Percentiles rank a stretch among this genome's conserved stretches.
These are phyloP conservation scores for Eilema caniola DNA, from an alignment of 2,888 invertebrate species.

Conservation along the genomic window DNA sequence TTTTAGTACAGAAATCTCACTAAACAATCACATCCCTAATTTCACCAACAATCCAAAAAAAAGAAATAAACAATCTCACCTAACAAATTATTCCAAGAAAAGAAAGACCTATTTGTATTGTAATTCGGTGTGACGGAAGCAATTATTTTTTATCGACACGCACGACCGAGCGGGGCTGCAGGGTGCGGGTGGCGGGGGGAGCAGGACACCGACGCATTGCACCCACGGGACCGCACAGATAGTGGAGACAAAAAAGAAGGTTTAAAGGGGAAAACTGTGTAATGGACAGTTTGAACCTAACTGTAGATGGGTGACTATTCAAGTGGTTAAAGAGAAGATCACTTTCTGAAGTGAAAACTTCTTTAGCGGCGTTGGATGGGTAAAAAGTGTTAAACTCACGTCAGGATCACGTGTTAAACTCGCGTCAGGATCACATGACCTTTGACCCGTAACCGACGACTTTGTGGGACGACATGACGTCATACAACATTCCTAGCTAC, in stretches of 20 bases:
- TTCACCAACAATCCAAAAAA: conserved; percentile 3
- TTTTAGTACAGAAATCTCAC: background rate
- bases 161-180: conserved; percentile 68
- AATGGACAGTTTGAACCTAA: conserved; percentile 41
- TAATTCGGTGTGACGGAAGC: conserved; percentile 77
- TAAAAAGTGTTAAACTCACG: too few species aligned
- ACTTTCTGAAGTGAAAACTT: too few species aligned
- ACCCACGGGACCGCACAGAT: conserved; percentile 75
- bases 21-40: background rate
- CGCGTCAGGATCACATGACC: too few species aligned
- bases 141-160: conserved; percentile 86
- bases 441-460: too few species aligned
- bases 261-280: conserved; percentile 68
- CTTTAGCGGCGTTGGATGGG: too few species aligned
- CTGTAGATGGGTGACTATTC: conserved; percentile 22
- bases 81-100: conserved; percentile 53
- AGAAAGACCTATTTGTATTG: conserved; percentile 62
- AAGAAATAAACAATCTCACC: conserved; percentile 23
- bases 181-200: conserved; percentile 49
- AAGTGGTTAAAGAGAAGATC: background rate
- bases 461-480: too few species aligned
- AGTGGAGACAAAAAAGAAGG: conserved; percentile 68
- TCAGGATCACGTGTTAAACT: too few species aligned
- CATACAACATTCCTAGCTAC: too few species aligned
- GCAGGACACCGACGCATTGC: conserved; percentile 79